Evolutionary conservation across 2,888 invertebrate genomes (phyloP), one percentile per base, ranked within the genome.

Genomic region (Cantharis lateralis): DNA sequence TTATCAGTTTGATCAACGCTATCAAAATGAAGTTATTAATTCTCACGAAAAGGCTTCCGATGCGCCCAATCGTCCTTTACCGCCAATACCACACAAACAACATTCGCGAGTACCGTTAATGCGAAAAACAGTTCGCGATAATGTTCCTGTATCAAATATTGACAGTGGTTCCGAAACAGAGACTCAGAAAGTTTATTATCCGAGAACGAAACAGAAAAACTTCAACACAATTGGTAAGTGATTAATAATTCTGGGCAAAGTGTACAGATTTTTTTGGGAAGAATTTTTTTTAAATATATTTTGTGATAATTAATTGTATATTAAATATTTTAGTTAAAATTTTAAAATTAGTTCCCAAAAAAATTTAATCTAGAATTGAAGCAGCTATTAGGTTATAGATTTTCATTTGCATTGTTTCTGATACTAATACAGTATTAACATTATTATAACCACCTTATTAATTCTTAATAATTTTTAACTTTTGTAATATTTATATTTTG

Each of bases 111-210:
- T 76, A 48, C 62, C 62, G 69, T 73, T 71, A 72, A 73, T 68
- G 74, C 69, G 80, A 75, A 80, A 78, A 76, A 77, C 62, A 62
- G 26, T 64, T 64, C 79, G 86, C 84, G 83, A 85, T 81, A 81
- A 87, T 83, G 78, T 81, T 79, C 80, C 75, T 16, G 78, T 87
- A 80, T 91, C 91, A 4, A 93, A 93, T 83, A 93, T 92, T 78
- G 94, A 94, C 86, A 93, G 93, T 85, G 93, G 93, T 24, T 93
- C 93, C 62, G 94, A 94, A 85, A 93, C 93, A 62, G 94, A 94
- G 87, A 91, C 93, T 76, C 93, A 93, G 83, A 89, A 92, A 81
- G 93, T 93, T 83, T 87, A 92, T 88, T 79, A 88, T 83, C 81
- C 87, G 91, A 88, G 80, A 87, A 84, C 81, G 86, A 87, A 82